A percentile compares a stretch with the other conserved stretches of the same genome.
Evolutionary conservation across 2,113 vertebrate species (phyloP).

Genomic region (Lepus europaeus): DNA sequence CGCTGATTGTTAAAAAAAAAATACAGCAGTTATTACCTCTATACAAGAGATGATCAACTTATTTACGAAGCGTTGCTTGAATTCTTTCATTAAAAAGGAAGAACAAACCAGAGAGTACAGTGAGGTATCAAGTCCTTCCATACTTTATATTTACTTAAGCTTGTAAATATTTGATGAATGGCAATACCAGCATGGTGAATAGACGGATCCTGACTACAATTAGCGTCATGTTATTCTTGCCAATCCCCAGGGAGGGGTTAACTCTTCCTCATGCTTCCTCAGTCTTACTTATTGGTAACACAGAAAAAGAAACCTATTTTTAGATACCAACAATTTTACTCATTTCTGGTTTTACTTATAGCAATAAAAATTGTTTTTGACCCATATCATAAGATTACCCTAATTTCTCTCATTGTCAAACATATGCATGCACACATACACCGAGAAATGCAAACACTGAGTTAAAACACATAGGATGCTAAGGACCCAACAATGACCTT

Average conservation of each 20-base stretch:
- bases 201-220: neutral
- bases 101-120: neutral
- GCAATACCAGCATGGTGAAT: neutral
- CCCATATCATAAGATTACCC: neutral
- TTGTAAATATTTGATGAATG: neutral
- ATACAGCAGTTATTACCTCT: no score
- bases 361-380: slow-evolving; percentile 4
- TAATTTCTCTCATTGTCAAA: neutral
- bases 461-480: neutral
- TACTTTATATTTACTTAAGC: neutral
- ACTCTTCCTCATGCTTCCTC: neutral
- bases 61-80: neutral
- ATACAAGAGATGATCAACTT: neutral
- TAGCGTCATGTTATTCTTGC: neutral
- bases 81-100: neutral
- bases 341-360: neutral
- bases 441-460: neutral
- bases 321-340: neutral
- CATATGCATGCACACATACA: neutral
- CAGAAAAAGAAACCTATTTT: neutral
- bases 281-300: neutral
- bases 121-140: neutral
- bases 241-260: neutral
- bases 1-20: neutral
- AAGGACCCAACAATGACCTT: neutral